Conservation (phyloP, 2,888 invertebrate species). For the Cremastobaeus sp. region DNA sequence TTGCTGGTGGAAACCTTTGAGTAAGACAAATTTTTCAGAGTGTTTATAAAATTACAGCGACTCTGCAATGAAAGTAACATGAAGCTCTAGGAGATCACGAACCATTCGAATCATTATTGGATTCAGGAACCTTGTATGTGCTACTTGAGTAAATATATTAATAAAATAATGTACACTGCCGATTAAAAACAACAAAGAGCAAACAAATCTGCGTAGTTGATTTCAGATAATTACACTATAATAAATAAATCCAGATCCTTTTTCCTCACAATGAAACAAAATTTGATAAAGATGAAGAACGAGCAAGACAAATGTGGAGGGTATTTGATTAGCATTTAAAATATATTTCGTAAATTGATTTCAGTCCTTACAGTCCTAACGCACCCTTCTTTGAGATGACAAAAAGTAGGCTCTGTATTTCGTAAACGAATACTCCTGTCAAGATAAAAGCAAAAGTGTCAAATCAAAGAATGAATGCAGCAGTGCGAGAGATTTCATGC, state of each 20-base stretch:
- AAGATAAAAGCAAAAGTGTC: constrained; percentile 72
- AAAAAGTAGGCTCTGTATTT: constrained; percentile 26
- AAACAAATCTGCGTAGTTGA: too few species aligned
- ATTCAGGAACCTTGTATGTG: constrained; percentile 68
- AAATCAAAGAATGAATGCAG: constrained; percentile 70
- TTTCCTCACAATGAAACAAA: background rate
- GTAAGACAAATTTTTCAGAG: constrained; percentile 77
- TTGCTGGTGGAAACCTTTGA: constrained; percentile 68
- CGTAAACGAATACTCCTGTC: constrained; percentile 70
- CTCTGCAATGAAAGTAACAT: constrained; percentile 69
- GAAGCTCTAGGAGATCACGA: constrained; percentile 67
- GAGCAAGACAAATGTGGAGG: too few species aligned
- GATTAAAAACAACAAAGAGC: too few species aligned
- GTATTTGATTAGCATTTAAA: too few species aligned
- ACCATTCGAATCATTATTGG: constrained; percentile 71
- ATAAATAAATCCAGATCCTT: too few species aligned
- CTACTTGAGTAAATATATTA: constrained; percentile 62
- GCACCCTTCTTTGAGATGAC: constrained; percentile 10
- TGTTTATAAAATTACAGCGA: constrained; percentile 78
- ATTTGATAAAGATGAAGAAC: too few species aligned
- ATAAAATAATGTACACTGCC: constrained; percentile 46
- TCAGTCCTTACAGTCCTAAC: too few species aligned
- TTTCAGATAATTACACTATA: too few species aligned
- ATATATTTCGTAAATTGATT: too few species aligned
- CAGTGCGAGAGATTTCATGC: constrained; percentile 46